Evolutionary conservation across 2,888 invertebrate species (phyloP).

Genomic region (Hemicrepidius hirtus): DNA sequence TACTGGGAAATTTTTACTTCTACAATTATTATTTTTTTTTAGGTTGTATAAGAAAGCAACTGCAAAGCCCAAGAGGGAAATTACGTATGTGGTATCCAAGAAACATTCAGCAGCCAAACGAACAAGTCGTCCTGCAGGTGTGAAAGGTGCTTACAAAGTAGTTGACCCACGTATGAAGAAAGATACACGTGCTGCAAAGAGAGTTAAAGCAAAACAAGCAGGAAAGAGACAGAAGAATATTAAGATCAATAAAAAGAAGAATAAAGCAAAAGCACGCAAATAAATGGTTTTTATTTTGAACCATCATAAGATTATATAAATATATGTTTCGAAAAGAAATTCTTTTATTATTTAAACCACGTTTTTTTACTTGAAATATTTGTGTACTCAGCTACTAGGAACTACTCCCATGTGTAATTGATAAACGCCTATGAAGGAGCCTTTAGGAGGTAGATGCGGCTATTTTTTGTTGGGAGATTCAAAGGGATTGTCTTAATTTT

Average conservation of each 20-base stretch:
- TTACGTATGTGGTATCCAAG: constrained; percentile 95
- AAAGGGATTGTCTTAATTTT: too few relatives aligned
- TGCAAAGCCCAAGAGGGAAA: constrained; percentile 89
- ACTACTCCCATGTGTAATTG: too few relatives aligned
- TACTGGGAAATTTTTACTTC: neutral
- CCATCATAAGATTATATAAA: too few relatives aligned
- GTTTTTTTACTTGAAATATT: too few relatives aligned
- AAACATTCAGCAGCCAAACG: constrained; percentile 87
- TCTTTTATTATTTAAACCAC: too few relatives aligned
- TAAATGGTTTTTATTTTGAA: neutral
- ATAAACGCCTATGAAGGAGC: too few relatives aligned
- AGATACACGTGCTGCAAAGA: constrained; percentile 83
- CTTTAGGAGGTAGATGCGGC: too few relatives aligned
- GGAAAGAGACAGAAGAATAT: constrained; percentile 34
- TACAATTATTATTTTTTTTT: constrained; percentile 56
- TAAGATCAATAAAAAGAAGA: constrained; percentile 37
- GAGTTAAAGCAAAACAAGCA: constrained; percentile 40
- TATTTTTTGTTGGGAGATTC: too few relatives aligned
- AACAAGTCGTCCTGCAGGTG: constrained; percentile 86
- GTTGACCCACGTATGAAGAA: constrained; percentile 98
- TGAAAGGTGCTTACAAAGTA: constrained; percentile 94
- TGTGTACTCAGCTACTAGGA: too few relatives aligned
- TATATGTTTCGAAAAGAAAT: too few relatives aligned
- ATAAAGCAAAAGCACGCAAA: neutral
- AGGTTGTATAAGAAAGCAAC: constrained; percentile 94